Conservation (phyloP, 2,113 vertebrate species). For the Petaurus breviceps region DNA sequence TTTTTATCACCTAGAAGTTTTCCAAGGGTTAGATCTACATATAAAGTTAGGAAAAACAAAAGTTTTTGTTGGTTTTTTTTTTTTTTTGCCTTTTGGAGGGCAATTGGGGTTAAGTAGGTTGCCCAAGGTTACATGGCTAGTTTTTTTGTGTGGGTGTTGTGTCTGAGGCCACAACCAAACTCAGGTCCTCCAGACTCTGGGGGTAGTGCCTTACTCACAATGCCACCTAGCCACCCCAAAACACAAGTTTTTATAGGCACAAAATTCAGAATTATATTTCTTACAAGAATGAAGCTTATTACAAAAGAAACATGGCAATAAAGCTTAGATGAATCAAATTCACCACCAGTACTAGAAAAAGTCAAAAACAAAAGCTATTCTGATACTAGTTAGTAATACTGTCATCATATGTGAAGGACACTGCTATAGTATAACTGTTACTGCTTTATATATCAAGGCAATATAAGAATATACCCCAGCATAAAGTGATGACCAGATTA, state of each 20-base stretch:
- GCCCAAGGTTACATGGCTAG: too few species aligned
- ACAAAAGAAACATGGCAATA: slow-evolving; percentile 4
- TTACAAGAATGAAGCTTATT: not conserved
- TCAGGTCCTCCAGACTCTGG: too few species aligned
- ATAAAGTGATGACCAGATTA: not conserved
- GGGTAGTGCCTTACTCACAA: too few species aligned
- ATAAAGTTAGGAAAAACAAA: slow-evolving; percentile 17
- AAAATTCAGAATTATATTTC: slow-evolving; percentile 2
- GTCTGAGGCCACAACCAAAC: too few species aligned
- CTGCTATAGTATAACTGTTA: not conserved
- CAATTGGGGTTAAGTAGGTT: too few species aligned
- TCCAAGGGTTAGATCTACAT: slow-evolving; percentile 46
- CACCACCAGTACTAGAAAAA: not conserved
- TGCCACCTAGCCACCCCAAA: too few species aligned
- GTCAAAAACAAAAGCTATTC: not conserved
- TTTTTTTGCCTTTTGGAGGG: too few species aligned
- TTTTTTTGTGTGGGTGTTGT: too few species aligned
- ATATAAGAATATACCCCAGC: not conserved
- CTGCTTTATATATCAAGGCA: slow-evolving; percentile 5
- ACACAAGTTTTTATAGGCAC: not conserved
- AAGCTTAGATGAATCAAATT: not conserved
- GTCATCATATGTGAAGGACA: too few species aligned
- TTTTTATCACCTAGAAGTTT: slow-evolving; percentile 4
- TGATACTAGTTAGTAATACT: not conserved
- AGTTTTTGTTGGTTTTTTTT: too few species aligned